phyloP scores from a whole-genome alignment of 2,797 vertebrate genomes.

The Lerista edwardsae region DNA sequence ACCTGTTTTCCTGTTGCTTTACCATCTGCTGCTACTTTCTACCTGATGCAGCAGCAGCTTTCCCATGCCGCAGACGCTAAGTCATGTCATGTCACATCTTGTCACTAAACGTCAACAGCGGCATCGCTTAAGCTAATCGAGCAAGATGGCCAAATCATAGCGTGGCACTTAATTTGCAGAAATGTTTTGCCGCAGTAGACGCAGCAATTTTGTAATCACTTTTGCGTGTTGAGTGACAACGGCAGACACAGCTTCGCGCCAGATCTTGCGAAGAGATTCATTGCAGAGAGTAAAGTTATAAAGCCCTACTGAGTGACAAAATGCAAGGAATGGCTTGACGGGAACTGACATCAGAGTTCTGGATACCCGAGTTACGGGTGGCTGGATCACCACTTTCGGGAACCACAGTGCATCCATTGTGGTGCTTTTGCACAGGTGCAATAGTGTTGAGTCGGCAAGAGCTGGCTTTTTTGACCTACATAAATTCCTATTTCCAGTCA shows the following conservation, averaged over 20 bases:
- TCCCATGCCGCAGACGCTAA: constrained; percentile 45
- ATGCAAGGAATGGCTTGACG: neutral
- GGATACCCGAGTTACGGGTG: too few species aligned
- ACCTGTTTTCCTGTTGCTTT: constrained; percentile 66
- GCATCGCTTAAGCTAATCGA: neutral
- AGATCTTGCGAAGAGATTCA: neutral
- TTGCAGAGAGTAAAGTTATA: neutral
- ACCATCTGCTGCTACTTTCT: constrained; percentile 73
- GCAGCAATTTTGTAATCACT: fast-evolving
- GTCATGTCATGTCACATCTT: constrained; percentile 35
- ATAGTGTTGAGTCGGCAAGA: too few species aligned
- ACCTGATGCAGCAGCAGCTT: constrained; percentile 59
- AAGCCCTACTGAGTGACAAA: neutral
- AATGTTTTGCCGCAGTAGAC: fast-evolving
- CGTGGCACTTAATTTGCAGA: neutral
- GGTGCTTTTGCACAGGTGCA: too few species aligned
- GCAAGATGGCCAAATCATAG: neutral
- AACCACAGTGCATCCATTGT: too few species aligned
- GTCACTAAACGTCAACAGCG: neutral
- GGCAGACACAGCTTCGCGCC: too few species aligned
- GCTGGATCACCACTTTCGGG: too few species aligned
- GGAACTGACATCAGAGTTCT: neutral
- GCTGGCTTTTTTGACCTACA: too few species aligned
- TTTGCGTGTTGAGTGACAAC: neutral
- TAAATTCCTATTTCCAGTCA: too few species aligned